Evolutionary conservation across 2,113 vertebrate species (phyloP).

Genomic region (Orycteropus afer): DNA sequence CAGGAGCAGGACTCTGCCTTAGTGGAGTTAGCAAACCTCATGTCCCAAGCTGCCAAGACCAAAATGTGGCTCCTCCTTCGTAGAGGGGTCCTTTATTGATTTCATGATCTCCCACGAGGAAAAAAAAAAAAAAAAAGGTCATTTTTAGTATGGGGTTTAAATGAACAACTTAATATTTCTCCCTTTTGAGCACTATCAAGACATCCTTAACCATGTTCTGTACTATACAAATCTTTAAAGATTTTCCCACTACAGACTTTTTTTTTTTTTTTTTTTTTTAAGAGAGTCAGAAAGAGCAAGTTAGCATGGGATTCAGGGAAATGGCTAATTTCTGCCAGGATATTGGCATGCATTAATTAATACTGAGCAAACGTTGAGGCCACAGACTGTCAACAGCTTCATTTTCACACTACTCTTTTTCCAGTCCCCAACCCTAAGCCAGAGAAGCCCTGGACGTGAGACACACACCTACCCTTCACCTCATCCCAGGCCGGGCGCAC

Average conservation of each 20-base stretch:
- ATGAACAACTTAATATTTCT: neutral
- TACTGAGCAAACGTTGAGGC: conserved; percentile 79
- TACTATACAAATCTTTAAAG: neutral
- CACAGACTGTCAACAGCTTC: conserved; percentile 76
- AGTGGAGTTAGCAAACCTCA: neutral
- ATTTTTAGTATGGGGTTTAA: neutral
- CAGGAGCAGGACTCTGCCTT: neutral
- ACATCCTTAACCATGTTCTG: neutral
- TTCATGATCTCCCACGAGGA: neutral
- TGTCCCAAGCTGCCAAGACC: neutral
- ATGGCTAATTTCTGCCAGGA: neutral
- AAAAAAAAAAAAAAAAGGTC: neutral
- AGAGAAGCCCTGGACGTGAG: neutral
- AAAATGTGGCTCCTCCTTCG: neutral
- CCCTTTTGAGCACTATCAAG: neutral
- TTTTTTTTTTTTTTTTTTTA: neutral
- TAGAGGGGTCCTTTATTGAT: neutral
- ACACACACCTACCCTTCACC: neutral
- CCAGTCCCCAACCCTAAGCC: neutral
- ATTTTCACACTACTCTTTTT: conserved; percentile 67
- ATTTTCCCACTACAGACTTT: no score
- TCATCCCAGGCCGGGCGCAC: neutral
- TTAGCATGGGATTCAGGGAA: neutral
- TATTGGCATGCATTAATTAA: no score
- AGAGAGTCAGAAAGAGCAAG: neutral